Conservation (phyloP, 1,140 invertebrate species). For the Drosophila aff. region DNA sequence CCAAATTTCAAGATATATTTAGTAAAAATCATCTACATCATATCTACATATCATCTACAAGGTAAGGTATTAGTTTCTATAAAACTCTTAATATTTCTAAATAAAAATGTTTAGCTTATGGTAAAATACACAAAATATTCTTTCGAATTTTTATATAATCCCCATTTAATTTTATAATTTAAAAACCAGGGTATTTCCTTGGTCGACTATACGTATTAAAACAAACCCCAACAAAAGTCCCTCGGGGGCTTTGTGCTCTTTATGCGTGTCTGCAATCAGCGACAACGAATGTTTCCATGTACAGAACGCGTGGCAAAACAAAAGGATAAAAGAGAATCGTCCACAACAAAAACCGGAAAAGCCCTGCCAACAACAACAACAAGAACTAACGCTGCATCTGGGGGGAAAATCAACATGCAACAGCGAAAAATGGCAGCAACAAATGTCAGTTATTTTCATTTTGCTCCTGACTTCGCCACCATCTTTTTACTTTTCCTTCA, state of each 20-base stretch:
- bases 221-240: not conserved
- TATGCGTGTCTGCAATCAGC: constrained; percentile 74
- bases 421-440: constrained; percentile 47
- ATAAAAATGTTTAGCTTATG: not conserved
- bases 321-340: constrained; percentile 21
- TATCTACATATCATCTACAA: not conserved
- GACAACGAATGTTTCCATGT: constrained; percentile 59
- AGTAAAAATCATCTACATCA: too few species aligned
- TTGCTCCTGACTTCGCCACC: constrained; percentile 6
- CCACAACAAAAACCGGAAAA: constrained; percentile 27
- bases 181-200: constrained; percentile 9
- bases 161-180: too few species aligned
- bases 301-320: constrained; percentile 50
- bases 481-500: constrained; percentile 14
- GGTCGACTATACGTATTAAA: not conserved
- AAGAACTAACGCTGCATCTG: constrained; percentile 23
- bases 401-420: constrained; percentile 72
- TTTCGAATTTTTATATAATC: not conserved
- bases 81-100: not conserved
- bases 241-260: constrained; percentile 48
- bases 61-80: not conserved
- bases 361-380: constrained; percentile 6
- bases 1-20: not conserved
- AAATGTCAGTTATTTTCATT: constrained; percentile 42
- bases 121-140: not conserved